Evolutionary conservation across 2,113 vertebrate species (phyloP), one percentile per base, ranked within the genome.

Genomic region (Rousettus leschenaultii): DNA sequence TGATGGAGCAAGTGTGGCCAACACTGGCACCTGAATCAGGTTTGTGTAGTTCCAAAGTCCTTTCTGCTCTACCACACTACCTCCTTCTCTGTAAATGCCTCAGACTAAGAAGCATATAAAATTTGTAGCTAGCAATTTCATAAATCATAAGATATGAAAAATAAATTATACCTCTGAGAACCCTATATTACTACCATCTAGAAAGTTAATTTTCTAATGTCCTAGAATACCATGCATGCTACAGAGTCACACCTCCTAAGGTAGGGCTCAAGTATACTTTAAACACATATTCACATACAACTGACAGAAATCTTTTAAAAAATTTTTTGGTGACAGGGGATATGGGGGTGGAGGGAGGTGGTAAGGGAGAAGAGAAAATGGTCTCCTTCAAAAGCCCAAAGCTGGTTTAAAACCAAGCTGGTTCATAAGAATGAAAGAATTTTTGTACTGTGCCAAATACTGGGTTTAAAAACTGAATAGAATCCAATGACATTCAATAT

Each of bases 111-210:
- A 53, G 10, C 40, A 68, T 12, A 51, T 40, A 87, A 91, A 94
- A 86, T 86, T n/a, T 93, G 40, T n/a, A 77, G 66, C 26, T 89
- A 77, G 57, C 40, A 78, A 77, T 86, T 87, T 94, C 15, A 96
- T n/a, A 95, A 94, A 53, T 86, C 73, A 95, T 33, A 40, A 93
- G 16, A 86, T 77, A 45, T 28, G n/a, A 96, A 96, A 96, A 96
- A 71, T 90, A 57, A 96, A 96, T 83, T 59, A 86, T 0, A 88
- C 59, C 68, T 89, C 53, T 75, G 5, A 75, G 43, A 94, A 96
- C 7, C 26, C n/a, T 40, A 73, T 93, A 91, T 38, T 77, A 73
- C 35, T 77, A 73, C 35, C 73, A 86, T 6, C 33, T 70, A 82
- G 18, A 95, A 94, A 79, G 57, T 84, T 77, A 35, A 94, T 70